Evolutionary conservation across 1,140 invertebrate genomes (phyloP).

Genomic region (Lasioglossum albipes): DNA sequence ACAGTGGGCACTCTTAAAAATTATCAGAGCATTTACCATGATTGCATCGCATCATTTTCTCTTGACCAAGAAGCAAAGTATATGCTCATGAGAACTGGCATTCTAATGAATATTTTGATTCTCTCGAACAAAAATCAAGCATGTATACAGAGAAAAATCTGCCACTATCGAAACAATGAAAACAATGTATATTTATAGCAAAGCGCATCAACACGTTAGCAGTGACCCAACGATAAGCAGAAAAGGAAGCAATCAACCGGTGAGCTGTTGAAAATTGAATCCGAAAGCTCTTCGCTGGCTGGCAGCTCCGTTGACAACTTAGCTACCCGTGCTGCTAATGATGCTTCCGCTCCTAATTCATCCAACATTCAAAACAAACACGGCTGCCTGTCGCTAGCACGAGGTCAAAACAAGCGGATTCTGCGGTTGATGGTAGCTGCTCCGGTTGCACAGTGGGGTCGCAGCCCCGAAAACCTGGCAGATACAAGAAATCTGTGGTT

Average conservation of each 20-base stretch:
- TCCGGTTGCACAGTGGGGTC: too few relatives aligned
- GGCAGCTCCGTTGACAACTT: background rate
- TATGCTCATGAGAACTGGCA: background rate
- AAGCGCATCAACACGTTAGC: too few relatives aligned
- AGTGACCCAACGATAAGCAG: too few relatives aligned
- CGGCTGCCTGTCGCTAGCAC: background rate
- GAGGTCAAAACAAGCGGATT: background rate
- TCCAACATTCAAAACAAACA: background rate
- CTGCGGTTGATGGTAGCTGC: background rate
- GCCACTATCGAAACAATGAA: too few relatives aligned
- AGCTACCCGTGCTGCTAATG: background rate
- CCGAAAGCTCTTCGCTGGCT: too few relatives aligned
- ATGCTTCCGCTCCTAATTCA: background rate
- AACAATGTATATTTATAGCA: background rate
- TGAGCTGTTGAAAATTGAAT: too few relatives aligned
- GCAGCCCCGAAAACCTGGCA: too few relatives aligned
- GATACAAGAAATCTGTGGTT: too few relatives aligned
- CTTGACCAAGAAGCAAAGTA: background rate
- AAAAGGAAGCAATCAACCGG: too few relatives aligned
- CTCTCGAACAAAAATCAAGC: too few relatives aligned
- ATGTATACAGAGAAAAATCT: too few relatives aligned
- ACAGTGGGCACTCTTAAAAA: background rate
- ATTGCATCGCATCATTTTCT: constrained; percentile 3
- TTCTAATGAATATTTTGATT: background rate
- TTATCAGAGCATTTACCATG: constrained; percentile 1